Base-by-base conservation (phyloP, 2,888 invertebrate species). In the Chrysodeixis includens region DNA sequence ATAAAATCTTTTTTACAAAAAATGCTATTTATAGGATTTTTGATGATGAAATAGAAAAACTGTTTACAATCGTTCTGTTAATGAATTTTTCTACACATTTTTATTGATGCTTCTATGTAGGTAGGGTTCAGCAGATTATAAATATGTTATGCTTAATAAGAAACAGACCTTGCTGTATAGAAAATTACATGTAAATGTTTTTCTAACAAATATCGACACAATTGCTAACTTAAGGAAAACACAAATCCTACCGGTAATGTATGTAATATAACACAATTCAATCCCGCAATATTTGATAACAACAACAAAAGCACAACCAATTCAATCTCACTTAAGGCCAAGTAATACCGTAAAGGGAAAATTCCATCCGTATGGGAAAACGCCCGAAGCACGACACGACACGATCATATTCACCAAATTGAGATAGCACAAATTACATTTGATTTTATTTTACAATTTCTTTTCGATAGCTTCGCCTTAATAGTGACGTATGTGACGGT, bases 401-500 rank as follows among this genome's bases (percentile, higher is more conserved):
- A 76, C 65, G 67, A 30, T 32, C 63, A 68, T 70, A 65, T 74
- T 71, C 55, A 76, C 76, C 88, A 89, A 93, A 93, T 92, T 92
- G 93, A 87, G 87, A 91, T 86, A 86, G 84, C 86, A 91, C 86
- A 89, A 91, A 91, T 93, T 89, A 91, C 88, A 87, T 92, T 92
- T 92, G 93, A 93, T 94, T 93, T 93, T 93, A 92, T 93, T 93
- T 92, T 88, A 91, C 92, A 92, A 93, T 93, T 93, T 89, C 89
- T 91, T 93, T 91, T 87, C 88, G 85, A 91, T 92, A 83, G 46
- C 69, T 71, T 71, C 56, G 59, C 60, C 69, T 79, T 69, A 65
- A 73, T 53, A 87, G 76, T 62, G 77, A 60, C 72, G 68, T 82
- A 80, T 61, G 65, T 66, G 12, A 7, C 12, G 1, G 20, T 1